A percentile compares a stretch with the other conserved stretches of the same genome.
These are phyloP conservation scores for Drosophila arawakana DNA, from an alignment of 1,140 invertebrate species.

Conservation along the genomic window DNA sequence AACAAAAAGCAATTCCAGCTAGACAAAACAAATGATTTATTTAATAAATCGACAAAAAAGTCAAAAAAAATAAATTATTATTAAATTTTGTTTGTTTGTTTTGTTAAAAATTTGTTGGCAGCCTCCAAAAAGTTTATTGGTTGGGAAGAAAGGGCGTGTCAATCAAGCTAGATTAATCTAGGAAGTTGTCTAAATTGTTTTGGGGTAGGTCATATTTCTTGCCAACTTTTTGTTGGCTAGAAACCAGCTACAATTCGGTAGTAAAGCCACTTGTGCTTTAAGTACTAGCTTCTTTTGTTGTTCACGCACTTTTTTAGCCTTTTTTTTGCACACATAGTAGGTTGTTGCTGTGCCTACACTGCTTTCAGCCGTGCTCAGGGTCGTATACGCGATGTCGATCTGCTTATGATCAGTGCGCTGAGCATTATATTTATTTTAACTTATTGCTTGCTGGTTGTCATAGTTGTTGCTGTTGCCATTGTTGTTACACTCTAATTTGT, in stretches of 20 bases:
- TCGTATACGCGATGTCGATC: conserved; percentile 60
- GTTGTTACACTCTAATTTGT: conserved; percentile 38
- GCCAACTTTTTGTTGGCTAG: conserved; percentile 14
- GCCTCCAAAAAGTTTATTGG: conserved; percentile 56
- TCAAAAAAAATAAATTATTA: conserved; percentile 55
- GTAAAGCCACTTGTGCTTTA: conserved; percentile 62
- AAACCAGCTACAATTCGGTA: conserved; percentile 39
- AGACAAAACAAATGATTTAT: conserved; percentile 75
- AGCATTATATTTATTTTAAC: conserved; percentile 53
- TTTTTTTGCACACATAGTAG: conserved; percentile 57
- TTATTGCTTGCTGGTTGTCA: conserved; percentile 55
- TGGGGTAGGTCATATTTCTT: conserved; percentile 64
- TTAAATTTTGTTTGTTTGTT: conserved; percentile 33
- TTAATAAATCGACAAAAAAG: conserved; percentile 56
- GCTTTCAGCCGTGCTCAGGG: conserved; percentile 53
- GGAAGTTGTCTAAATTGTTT: conserved; percentile 59
- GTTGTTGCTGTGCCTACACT: conserved; percentile 37
- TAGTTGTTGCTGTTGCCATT: conserved; percentile 25
- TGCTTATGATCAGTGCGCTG: conserved; percentile 66
- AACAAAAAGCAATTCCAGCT: conserved; percentile 40
- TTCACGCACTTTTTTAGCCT: conserved; percentile 74
- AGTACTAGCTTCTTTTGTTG: conserved; percentile 47
- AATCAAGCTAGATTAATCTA: conserved; percentile 64
- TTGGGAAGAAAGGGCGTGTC: conserved; percentile 62
- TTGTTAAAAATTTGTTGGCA: conserved; percentile 45